These are phyloP conservation scores for Sturnira hondurensis DNA, from an alignment of 2,113 vertebrate genomes.

Conservation along the genomic window DNA sequence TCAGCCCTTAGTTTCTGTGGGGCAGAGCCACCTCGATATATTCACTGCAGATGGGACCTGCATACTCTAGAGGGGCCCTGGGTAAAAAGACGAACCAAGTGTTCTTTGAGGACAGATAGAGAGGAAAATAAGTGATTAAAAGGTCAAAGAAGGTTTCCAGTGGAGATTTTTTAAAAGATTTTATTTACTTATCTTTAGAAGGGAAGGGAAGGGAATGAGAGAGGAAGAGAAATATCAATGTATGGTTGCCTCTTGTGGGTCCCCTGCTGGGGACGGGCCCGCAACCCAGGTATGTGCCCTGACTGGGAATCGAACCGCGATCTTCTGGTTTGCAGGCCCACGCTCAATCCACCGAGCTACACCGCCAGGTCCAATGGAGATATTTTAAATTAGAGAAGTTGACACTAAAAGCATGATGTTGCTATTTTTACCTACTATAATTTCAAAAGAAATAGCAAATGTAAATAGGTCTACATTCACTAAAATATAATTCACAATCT, in stretches of 20 bases:
- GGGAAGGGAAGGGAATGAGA: no score
- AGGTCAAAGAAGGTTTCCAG: background rate
- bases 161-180: background rate
- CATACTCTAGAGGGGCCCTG: background rate
- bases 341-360: no score
- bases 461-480: no score
- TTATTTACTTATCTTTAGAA: no score
- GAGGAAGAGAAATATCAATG: no score
- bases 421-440: conserved; percentile 42
- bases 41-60: background rate
- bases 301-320: no score
- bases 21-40: background rate
- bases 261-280: no score
- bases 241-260: no score
- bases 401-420: background rate
- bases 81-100: background rate
- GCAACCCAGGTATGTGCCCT: no score
- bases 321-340: no score
- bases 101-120: background rate
- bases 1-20: background rate
- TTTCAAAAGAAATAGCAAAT: conserved; percentile 26
- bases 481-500: background rate
- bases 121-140: background rate
- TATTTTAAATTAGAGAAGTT: background rate
- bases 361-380: no score